Evolutionary conservation across 1,140 invertebrate genomes (phyloP), one percentile per base, ranked within the genome.

Genomic region (Drosophila pectinifera): DNA sequence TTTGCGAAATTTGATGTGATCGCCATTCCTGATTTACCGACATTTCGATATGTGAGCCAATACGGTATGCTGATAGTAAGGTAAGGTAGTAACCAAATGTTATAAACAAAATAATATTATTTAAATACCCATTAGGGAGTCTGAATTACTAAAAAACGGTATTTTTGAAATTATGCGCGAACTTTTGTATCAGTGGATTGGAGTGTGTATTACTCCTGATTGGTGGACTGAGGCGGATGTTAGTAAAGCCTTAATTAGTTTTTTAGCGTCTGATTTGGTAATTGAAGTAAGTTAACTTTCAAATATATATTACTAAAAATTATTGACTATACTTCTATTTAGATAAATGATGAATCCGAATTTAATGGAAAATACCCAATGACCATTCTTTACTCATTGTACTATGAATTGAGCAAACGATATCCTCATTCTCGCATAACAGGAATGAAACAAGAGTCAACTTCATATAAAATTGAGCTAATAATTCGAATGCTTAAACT

Each of bases 401-500:
- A 96, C 77, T 96, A 96, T 81, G 95, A 96, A 91, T 95, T 95
- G 75, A 95, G 95, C 62, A 96, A 96, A 78, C 92, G 94, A 11
- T 95, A 95, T 80, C 95, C 95, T 2, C 94, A 96, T 89, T 95
- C 95, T 1, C 93, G 95, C 41, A 95, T 95, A 48, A 95, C 94
- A 4, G 95, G 95, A 38, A 95, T 96, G 92, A 95, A 95, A 80
- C 94, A 95, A 74, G 95, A 96, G 81, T 95, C 95, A 0, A 93
- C 94, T 5, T 95, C 94, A 26, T 94, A 94, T 8, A 96, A 96
- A 92, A 95, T 96, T n/a, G 97, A 97, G 67, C 93, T 98, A n/a
- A 93, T 99, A 10, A 96, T 99, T 80, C 93, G 98, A 41, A 99
- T 99, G 98, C 95, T 99, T 88, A 96, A 97, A 80, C 96, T 96